A percentile compares a stretch with the other conserved stretches of the same genome.
phyloP scores from a whole-genome alignment of 2,888 invertebrate species.

The Lacanobia oleracea region DNA sequence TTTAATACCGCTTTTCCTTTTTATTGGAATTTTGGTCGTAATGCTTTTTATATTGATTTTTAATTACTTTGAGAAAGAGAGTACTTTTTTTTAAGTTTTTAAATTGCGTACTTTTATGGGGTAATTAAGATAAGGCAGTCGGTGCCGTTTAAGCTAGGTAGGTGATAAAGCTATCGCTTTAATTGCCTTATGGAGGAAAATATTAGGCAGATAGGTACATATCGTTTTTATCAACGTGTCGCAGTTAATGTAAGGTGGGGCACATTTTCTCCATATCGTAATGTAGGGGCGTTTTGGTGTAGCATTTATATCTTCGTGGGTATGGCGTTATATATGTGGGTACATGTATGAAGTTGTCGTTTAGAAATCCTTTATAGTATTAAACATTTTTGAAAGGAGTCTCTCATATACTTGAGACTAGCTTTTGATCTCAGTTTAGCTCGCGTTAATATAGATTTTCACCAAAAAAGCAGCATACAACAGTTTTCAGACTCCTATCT shows the following conservation, averaged over 20 bases:
- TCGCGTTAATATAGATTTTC: no score
- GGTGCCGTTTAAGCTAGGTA: constrained; percentile 51
- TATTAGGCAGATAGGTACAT: constrained; percentile 45
- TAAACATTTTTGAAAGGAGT: background rate
- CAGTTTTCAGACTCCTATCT: no score
- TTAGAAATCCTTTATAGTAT: background rate
- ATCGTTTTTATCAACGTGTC: constrained; percentile 43
- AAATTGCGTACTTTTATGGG: constrained; percentile 55
- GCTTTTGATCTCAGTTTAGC: no score
- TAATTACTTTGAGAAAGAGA: constrained; percentile 48
- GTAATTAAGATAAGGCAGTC: constrained; percentile 58
- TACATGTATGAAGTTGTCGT: background rate
- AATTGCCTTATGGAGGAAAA: constrained; percentile 50
- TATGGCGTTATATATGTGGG: background rate
- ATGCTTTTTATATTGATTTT: constrained; percentile 60
- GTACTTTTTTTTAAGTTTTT: constrained; percentile 33
- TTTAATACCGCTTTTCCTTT: constrained; percentile 45
- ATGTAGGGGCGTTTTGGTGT: background rate
- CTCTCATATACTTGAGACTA: background rate
- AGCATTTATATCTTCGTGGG: background rate
- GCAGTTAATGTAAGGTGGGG: constrained; percentile 19
- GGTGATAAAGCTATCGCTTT: constrained; percentile 49
- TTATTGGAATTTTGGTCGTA: constrained; percentile 45
- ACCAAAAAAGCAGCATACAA: no score
- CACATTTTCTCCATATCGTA: constrained; percentile 18